phyloP scores from a whole-genome alignment of 1,140 invertebrate genomes.

The Helicoverpa armigera region DNA sequence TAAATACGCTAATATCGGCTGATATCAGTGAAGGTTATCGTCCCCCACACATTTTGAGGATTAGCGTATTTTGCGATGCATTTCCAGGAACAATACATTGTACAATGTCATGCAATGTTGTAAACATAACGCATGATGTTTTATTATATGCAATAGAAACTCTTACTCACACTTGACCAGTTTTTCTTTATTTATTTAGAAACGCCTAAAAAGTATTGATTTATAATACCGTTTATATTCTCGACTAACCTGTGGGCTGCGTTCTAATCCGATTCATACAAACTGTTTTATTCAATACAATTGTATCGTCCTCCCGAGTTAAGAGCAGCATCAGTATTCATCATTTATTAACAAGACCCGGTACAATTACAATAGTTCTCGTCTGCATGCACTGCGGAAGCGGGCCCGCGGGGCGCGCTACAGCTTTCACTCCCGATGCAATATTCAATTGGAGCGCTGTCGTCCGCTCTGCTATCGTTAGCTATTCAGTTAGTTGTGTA shows the following conservation, averaged over 20 bases:
- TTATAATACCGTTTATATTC: too few relatives aligned
- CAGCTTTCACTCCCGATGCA: conserved; percentile 31
- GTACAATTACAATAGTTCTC: conserved; percentile 21
- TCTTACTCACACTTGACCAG: too few relatives aligned
- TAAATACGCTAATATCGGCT: conserved; percentile 4
- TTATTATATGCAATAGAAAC: too few relatives aligned
- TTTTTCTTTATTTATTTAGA: too few relatives aligned
- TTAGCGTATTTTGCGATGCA: conserved; percentile 11
- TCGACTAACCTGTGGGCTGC: too few relatives aligned
- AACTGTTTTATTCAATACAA: background rate
- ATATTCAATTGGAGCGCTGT: conserved; percentile 27
- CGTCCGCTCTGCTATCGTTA: conserved; percentile 6
- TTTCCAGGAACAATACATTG: background rate
- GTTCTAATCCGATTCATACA: background rate
- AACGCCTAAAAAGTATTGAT: too few relatives aligned
- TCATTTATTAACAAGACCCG: conserved; percentile 19
- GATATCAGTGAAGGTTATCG: conserved; percentile 9
- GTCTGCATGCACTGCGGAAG: conserved; percentile 5
- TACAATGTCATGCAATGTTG: background rate
- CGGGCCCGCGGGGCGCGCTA: conserved; percentile 7
- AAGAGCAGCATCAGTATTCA: conserved; percentile 2
- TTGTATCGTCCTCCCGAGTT: background rate
- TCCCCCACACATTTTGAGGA: background rate
- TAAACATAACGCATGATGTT: background rate
- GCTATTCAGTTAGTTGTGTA: conserved; percentile 4